Base-by-base conservation (phyloP, 2,888 invertebrate species). In the Leptinotarsa peninsularis region DNA sequence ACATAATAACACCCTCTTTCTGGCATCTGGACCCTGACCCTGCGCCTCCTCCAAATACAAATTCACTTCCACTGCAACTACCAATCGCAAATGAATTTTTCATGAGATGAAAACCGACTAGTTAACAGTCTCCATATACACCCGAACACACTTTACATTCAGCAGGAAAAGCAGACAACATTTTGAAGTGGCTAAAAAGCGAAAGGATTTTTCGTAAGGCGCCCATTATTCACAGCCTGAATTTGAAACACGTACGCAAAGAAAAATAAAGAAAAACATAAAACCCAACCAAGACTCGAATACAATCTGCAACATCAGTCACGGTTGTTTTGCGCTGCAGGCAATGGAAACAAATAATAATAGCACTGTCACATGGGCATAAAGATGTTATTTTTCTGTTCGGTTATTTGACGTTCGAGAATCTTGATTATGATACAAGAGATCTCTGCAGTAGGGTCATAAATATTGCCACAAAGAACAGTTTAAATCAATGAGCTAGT, bases 301-400 rank as follows among this genome's bases (percentile, higher is more conserved):
- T 70, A 70, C 52, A 66, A 71, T 67, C 49, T 67, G 52, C 67
- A 50, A 52, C 67, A 67, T 67, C 50, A 67, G 67, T 67, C 67
- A 49, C 50, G 67, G 52, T 33, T 7, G 67, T 33, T 67, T 52
- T 67, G 67, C 50, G 52, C 52, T 18, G n/a, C 15, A 33, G 63
- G 63, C 63, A 63, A 43, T 33, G 43, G 33, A 63, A 43, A 63
- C 63, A 43, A 63, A 63, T 33, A 63, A 63, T 33, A 63, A 63
- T 63, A 33, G 33, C 33, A 43, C 17, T 17, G 63, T 23, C 58
- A 4, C 4, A 14, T 23, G 58, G 21, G 52, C 10, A 54, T 54
- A 7, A 54, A 58, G 58, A 21, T 14, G 15, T 58, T 58, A 23
- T 33, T 33, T 21, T 58, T 1, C 23, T 21, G 3, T 58, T 15